Evolutionary conservation across 53 echinoderm and acorn worm genomes (phyloP), one percentile per base, ranked within the genome.

Genomic region (Pentamera pediparva): DNA sequence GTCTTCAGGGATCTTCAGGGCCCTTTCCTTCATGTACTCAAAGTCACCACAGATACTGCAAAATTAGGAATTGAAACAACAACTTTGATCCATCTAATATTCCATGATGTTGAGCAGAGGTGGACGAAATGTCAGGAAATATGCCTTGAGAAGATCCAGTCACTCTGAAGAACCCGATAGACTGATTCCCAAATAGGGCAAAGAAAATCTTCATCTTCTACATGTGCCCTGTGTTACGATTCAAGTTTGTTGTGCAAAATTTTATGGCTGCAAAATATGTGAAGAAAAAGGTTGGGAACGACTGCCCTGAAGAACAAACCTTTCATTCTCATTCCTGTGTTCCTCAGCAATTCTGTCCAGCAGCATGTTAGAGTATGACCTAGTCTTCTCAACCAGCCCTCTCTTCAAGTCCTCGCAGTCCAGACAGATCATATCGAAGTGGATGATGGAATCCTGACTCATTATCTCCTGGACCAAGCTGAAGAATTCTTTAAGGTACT

Each of bases 381-480:
- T 79, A 34, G 98, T 88, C 40, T 98, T 98, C 82, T 98, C 98
- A 8, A 91, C 91, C 19, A 98, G 86, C 26, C 98, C 98, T 50
- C 91, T 61, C 79, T 98, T 98, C 25, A 98, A 75, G 61, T 98
- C 98, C 59, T 98, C 98, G 43, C 98, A 98, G 60, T 98, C 98
- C 36, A 98, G 63, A 27, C 91, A 75, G 35, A 98, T 78, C 98
- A 98, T 98, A 65, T 92, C 98, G 79, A 92, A 98, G 64, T 89
- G 89, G 13, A 90, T 81, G 32, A 98, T 98, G 79, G 88, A 83
- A 29, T 98, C 98, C 41, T 88, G 81, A 4, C 84, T 69, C 88
- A 98, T 80, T 34, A 98, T 98, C 72, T 98, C 92, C 53, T 81
- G 83, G 56, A 91, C 92, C 45, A 86, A 65, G 75, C 74, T 64